These are phyloP conservation scores for Drosophila nikananu DNA, from an alignment of 1,140 invertebrate species.

Conservation along the genomic window DNA sequence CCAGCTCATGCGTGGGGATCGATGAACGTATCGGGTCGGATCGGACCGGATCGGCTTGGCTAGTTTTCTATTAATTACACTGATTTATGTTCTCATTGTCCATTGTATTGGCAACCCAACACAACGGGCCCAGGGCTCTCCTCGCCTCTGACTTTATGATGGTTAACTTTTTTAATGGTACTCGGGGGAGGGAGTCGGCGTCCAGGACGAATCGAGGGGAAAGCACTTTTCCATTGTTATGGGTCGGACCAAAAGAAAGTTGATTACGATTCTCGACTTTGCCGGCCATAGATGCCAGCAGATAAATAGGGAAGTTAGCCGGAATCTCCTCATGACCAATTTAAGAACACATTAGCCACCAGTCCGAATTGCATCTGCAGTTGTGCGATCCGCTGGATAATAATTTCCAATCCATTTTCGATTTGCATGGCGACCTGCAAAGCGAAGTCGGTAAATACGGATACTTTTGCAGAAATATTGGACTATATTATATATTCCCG, in stretches of 20 bases:
- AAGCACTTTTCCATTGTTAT: conserved; percentile 55
- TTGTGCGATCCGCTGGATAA: neutral
- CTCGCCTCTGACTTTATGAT: conserved; percentile 45
- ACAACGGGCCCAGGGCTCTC: neutral
- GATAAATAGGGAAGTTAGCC: conserved; percentile 44
- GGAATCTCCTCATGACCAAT: conserved; percentile 46
- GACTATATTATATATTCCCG: neutral
- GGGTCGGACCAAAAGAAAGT: conserved; percentile 40
- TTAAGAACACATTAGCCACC: conserved; percentile 48
- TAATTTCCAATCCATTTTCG: conserved; percentile 10
- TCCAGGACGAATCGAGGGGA: conserved; percentile 12
- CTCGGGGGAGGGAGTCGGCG: conserved; percentile 4
- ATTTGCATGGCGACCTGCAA: conserved; percentile 19
- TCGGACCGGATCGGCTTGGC: conserved; percentile 38
- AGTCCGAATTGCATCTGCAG: conserved; percentile 25
- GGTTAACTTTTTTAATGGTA: conserved; percentile 60
- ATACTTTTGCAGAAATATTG: neutral
- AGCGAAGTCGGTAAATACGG: conserved; percentile 21
- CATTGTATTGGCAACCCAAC: conserved; percentile 63
- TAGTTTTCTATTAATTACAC: conserved; percentile 84
- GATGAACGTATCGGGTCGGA: conserved; percentile 16
- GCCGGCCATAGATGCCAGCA: conserved; percentile 20
- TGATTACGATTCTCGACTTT: conserved; percentile 41
- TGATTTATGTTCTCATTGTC: conserved; percentile 84
- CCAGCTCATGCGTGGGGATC: conserved; percentile 46